phyloP scores from a whole-genome alignment of 2,797 vertebrate species.

The Kryptopterus vitreolus region DNA sequence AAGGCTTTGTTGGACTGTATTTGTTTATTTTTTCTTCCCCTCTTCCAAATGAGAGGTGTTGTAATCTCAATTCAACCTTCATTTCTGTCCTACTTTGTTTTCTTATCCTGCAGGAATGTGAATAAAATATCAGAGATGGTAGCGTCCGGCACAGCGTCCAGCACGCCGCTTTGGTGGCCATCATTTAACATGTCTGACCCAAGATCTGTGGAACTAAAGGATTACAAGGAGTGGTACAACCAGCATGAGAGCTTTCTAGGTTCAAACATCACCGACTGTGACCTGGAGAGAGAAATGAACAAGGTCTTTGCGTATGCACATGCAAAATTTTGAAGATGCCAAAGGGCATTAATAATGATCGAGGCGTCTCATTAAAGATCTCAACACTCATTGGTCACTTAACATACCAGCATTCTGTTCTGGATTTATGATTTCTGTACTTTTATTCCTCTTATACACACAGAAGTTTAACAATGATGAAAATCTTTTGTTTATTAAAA shows the following conservation, averaged over 20 bases:
- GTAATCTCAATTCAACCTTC: not conserved
- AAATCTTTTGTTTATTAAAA: not conserved
- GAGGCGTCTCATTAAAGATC: not conserved
- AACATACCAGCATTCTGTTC: not conserved
- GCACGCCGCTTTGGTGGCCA: conserved; percentile 65
- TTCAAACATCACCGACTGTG: conserved; percentile 72
- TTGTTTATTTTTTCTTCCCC: no score
- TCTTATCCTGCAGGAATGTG: conserved; percentile 67
- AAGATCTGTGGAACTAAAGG: conserved; percentile 66
- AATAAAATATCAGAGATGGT: conserved; percentile 59
- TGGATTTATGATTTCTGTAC: not conserved
- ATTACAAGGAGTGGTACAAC: conserved; percentile 76
- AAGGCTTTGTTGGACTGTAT: no score
- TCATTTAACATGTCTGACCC: conserved; percentile 68
- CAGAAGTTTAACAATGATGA: not conserved
- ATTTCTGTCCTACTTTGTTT: not conserved
- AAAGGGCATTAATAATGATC: not conserved
- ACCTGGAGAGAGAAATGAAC: conserved; percentile 77
- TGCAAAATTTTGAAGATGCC: not conserved
- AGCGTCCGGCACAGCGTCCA: conserved; percentile 51
- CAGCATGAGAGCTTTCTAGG: conserved; percentile 61
- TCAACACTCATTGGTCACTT: not conserved
- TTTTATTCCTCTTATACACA: not conserved
- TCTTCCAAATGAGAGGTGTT: no score
- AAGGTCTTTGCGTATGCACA: conserved; percentile 60